Conservation (phyloP, 2,888 invertebrate genomes). For the Tinea trinotella region DNA sequence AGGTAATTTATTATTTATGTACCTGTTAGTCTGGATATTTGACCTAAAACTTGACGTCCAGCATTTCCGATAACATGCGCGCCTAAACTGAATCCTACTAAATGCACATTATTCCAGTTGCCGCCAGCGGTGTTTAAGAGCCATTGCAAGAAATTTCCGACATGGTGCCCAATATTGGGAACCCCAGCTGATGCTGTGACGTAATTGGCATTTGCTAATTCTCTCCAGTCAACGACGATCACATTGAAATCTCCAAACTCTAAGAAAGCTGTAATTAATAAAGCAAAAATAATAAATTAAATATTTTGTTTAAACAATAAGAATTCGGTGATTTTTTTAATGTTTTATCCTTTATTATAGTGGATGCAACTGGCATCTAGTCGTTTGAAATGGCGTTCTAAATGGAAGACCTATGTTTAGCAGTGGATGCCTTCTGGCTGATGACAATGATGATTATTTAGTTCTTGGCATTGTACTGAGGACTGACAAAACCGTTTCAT, state of each 20-base stretch:
- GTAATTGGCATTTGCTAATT: slow-evolving; percentile 35
- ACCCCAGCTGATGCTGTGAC: slow-evolving; percentile 40
- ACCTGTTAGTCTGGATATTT: slow-evolving; percentile 43
- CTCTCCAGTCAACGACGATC: slow-evolving; percentile 54
- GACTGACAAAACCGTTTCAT: too few relatives aligned
- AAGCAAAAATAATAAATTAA: background rate
- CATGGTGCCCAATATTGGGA: slow-evolving; percentile 40
- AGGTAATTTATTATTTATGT: slow-evolving; percentile 2
- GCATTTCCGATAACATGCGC: slow-evolving; percentile 56
- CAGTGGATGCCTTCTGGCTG: too few relatives aligned
- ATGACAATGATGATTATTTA: too few relatives aligned
- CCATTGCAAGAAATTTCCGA: slow-evolving; percentile 54
- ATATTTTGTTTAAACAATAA: background rate
- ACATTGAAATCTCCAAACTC: slow-evolving; percentile 43
- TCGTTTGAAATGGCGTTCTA: too few relatives aligned
- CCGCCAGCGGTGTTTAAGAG: slow-evolving; percentile 45
- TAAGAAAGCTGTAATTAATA: slow-evolving; percentile 33
- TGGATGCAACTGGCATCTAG: too few relatives aligned
- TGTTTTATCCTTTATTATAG: too few relatives aligned
- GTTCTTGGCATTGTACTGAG: too few relatives aligned
- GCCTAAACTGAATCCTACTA: slow-evolving; percentile 61
- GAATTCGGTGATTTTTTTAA: too few relatives aligned
- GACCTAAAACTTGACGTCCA: slow-evolving; percentile 35
- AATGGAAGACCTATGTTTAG: too few relatives aligned
- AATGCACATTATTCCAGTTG: slow-evolving; percentile 49